Evolutionary conservation across 2,113 vertebrate species (phyloP), one percentile per base, ranked within the genome.

Genomic region (Gasterosteus nipponicus): DNA sequence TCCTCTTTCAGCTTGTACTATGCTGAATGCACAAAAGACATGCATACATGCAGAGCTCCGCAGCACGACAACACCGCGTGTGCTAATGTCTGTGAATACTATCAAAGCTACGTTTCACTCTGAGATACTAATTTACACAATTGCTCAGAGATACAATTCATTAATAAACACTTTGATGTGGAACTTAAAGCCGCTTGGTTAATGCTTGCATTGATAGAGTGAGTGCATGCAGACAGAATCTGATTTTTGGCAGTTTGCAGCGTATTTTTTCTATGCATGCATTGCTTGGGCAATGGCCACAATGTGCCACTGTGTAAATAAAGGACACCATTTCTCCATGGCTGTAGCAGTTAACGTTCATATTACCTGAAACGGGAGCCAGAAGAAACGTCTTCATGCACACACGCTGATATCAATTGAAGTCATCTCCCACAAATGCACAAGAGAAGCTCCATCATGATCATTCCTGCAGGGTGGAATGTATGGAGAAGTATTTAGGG

Each of bases 201-300:
- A 69, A 35, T 31, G 66, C 70, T 77, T 44, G 70, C 60, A 54
- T 76, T 51, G 69, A 78, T 56, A 69, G 77, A 82, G 74, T 71
- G 57, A 77, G 70, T 61, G 49, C 56, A 70, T 38, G 64, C 59
- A 75, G 62, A 67, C 54, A 84, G 69, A 78, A 86, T 87, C 66
- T 67, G 62, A 87, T 89, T 88, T 64, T 58, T 41, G 33, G 33
- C 33, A 33, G 33, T 33, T 33, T 33, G 33, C 5, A 33, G 33
- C 1, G 33, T 33, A 33, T 80, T 91, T 92, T 93, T 82, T 62
- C 26, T 92, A 90, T 87, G 87, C 88, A 47, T n/a, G 22, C 14
- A 15, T 70, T 12, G 7, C 41, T 9, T n/a, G 49, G 49, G 68
- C 71, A 87, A 69, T 7, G 58, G 76, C 67, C 73, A 66, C 75